phyloP scores from a whole-genome alignment of 2,888 invertebrate species.

The Ophraella communa region DNA sequence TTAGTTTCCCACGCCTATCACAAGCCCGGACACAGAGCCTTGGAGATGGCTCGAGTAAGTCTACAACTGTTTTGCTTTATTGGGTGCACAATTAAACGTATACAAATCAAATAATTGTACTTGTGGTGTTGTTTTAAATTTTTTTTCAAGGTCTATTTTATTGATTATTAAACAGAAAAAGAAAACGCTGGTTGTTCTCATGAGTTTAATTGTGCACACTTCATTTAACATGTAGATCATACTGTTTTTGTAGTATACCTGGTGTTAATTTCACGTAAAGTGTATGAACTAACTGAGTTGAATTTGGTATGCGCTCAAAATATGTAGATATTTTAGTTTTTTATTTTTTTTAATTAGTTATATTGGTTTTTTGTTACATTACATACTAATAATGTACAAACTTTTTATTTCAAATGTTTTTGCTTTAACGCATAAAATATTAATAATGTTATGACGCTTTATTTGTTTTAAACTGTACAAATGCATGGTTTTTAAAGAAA shows the following conservation, averaged over 20 bases:
- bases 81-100: neutral
- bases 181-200: neutral
- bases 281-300: too few relatives aligned
- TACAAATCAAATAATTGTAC: neutral
- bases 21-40: constrained; percentile 87
- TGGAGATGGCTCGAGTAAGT: constrained; percentile 92
- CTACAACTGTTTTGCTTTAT: constrained; percentile 24
- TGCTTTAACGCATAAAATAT: too few relatives aligned
- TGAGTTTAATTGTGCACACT: neutral
- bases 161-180: neutral
- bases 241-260: neutral
- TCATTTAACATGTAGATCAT: neutral
- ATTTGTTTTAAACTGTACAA: too few relatives aligned
- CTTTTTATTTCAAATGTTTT: too few relatives aligned
- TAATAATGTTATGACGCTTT: too few relatives aligned
- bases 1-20: constrained; percentile 88
- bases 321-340: too few relatives aligned
- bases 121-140: neutral
- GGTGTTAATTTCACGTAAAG: neutral
- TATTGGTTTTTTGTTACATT: too few relatives aligned
- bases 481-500: too few relatives aligned
- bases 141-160: neutral
- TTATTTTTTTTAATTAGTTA: too few relatives aligned
- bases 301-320: too few relatives aligned
- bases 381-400: too few relatives aligned